A percentile compares a stretch with the other conserved stretches of the same genome.
Conservation (phyloP, 1,140 invertebrate species). For the Caenorhabditis brenneri region DNA sequence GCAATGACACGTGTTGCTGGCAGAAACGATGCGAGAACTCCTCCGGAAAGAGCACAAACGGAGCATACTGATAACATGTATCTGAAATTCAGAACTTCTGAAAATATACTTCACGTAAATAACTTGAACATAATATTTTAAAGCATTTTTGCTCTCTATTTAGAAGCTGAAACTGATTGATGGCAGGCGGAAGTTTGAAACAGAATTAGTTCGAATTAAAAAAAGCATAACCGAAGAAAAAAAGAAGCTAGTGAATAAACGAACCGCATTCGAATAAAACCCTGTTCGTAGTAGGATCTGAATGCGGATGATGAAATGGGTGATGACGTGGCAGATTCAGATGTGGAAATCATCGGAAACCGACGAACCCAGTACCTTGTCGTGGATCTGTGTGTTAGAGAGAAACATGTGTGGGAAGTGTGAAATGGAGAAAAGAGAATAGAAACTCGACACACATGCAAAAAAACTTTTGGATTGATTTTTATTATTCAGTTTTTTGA, state of each 20-base stretch:
- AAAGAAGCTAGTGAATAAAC: neutral
- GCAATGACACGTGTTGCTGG: constrained; percentile 44
- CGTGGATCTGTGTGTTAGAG: constrained; percentile 7
- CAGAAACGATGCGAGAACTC: constrained; percentile 46
- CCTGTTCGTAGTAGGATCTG: constrained; percentile 40
- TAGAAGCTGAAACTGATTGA: no score
- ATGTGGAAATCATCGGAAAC: constrained; percentile 18
- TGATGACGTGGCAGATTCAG: neutral
- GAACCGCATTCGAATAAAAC: constrained; percentile 43
- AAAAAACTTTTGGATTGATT: neutral
- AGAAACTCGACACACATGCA: neutral
- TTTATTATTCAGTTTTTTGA: neutral
- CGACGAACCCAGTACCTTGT: constrained; percentile 1
- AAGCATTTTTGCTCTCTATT: no score
- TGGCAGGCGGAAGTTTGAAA: no score
- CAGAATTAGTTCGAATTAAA: no score
- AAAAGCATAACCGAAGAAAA: neutral
- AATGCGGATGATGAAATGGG: constrained; percentile 31
- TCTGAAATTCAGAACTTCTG: constrained; percentile 1
- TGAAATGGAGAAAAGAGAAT: neutral
- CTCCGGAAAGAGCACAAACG: constrained; percentile 52
- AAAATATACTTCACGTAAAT: no score
- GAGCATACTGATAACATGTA: constrained; percentile 56
- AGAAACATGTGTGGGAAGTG: neutral
- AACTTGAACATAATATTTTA: no score